These are phyloP conservation scores for Dorcus parallelipipedus DNA, from an alignment of 2,888 invertebrate genomes.

Conservation along the genomic window DNA sequence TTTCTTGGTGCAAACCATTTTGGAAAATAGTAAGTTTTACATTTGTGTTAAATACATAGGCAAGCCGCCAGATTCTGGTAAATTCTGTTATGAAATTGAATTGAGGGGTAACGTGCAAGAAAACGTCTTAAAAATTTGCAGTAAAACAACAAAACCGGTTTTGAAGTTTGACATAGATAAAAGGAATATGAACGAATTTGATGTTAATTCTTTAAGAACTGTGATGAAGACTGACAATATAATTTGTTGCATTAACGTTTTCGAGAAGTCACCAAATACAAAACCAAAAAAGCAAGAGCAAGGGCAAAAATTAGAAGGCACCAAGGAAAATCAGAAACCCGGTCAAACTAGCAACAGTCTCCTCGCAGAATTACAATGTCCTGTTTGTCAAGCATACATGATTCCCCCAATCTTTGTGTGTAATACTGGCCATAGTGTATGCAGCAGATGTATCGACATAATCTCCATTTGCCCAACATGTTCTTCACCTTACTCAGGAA, in stretches of 20 bases:
- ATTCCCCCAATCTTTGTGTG: slow-evolving; percentile 19
- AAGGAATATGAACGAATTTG: neutral
- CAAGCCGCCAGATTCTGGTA: neutral
- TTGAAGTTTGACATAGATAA: neutral
- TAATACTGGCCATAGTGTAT: slow-evolving; percentile 17
- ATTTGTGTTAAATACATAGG: neutral
- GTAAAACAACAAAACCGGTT: neutral
- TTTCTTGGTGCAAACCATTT: neutral
- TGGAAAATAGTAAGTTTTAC: neutral
- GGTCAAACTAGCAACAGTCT: neutral
- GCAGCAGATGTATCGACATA: slow-evolving; percentile 13
- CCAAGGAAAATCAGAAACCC: neutral
- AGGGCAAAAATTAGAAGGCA: neutral
- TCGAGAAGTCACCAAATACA: neutral
- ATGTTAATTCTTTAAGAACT: neutral
- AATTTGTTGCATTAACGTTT: neutral
- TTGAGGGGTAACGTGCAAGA: neutral
- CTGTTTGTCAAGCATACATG: slow-evolving; percentile 22
- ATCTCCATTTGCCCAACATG: slow-evolving; percentile 19
- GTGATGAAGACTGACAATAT: neutral
- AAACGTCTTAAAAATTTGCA: neutral
- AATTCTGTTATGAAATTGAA: neutral
- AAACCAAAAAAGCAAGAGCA: neutral
- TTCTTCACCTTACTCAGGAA: slow-evolving; percentile 10
- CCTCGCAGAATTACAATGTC: slow-evolving; percentile 16